These are phyloP conservation scores for Antennarius maculatus DNA, from an alignment of 2,797 vertebrate species.

Conservation along the genomic window DNA sequence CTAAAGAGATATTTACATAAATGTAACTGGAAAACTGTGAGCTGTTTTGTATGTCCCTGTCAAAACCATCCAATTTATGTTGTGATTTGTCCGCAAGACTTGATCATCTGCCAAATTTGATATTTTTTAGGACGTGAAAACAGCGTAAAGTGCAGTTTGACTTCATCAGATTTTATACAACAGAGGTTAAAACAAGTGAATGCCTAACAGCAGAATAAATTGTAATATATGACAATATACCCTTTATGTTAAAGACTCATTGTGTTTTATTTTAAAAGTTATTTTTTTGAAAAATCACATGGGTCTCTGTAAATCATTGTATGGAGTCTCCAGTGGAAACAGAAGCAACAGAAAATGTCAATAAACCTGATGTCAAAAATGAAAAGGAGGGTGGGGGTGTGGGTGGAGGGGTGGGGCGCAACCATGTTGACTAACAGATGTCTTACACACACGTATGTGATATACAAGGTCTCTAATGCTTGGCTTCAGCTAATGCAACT, in stretches of 20 bases:
- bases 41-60: slow-evolving; percentile 16
- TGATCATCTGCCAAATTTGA: slow-evolving; percentile 23
- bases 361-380: slow-evolving; percentile 70
- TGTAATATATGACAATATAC: slow-evolving; percentile 28
- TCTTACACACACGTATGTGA: slow-evolving; percentile 70
- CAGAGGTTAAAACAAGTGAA: slow-evolving; percentile 16
- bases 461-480: slow-evolving; percentile 71
- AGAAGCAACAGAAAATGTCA: slow-evolving; percentile 51
- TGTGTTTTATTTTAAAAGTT: slow-evolving; percentile 50
- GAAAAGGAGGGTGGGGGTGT: slow-evolving; percentile 30
- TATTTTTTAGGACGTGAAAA: slow-evolving; percentile 34
- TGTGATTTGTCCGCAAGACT: not conserved
- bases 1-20: slow-evolving; percentile 39
- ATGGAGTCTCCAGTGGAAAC: slow-evolving; percentile 53
- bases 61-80: slow-evolving; percentile 20
- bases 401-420: slow-evolving; percentile 41
- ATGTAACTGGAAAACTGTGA: slow-evolving; percentile 29
- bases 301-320: slow-evolving; percentile 55
- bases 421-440: slow-evolving; percentile 74
- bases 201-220: slow-evolving; percentile 7
- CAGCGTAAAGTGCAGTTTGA: not conserved
- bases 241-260: slow-evolving; percentile 44
- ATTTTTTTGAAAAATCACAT: slow-evolving; percentile 60
- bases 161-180: slow-evolving; percentile 2
- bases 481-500: slow-evolving; percentile 70